Evolutionary conservation across 2,113 vertebrate species (phyloP).

Genomic region (Butorides virescens): DNA sequence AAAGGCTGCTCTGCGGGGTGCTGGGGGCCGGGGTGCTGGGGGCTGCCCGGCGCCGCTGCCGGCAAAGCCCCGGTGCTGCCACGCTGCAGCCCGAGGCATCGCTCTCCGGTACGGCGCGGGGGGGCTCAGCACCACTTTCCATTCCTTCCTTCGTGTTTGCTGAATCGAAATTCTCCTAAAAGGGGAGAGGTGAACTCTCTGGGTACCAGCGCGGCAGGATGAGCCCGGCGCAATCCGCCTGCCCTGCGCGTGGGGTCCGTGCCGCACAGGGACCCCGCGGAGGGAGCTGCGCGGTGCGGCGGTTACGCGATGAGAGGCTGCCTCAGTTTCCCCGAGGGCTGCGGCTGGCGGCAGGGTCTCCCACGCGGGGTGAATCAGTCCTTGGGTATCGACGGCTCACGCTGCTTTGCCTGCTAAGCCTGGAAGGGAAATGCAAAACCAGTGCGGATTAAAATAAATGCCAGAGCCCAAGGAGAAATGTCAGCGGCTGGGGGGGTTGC

Average conservation of each 20-base stretch:
- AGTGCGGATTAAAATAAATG: background rate
- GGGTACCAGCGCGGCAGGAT: accelerated
- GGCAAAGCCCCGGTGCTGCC: background rate
- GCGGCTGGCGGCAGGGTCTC: background rate
- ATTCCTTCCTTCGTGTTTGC: background rate
- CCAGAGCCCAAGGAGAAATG: background rate
- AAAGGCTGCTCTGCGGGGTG: background rate
- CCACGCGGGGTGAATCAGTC: accelerated
- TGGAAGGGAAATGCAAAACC: background rate
- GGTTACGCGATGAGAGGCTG: too few species aligned
- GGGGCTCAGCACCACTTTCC: accelerated
- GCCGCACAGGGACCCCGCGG: accelerated
- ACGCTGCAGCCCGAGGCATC: accelerated
- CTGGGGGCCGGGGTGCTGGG: background rate
- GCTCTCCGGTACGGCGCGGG: accelerated
- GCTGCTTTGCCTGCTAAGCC: background rate
- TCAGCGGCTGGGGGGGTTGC: background rate
- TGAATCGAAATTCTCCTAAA: too few species aligned
- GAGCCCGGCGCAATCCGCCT: accelerated
- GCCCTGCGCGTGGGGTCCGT: background rate
- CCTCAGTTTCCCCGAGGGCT: background rate
- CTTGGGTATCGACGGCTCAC: background rate
- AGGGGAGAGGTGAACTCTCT: background rate
- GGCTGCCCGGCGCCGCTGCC: background rate
- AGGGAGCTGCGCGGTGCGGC: accelerated